Evolutionary conservation across 1,140 invertebrate species (phyloP).

Genomic region (Drosophila insularis): DNA sequence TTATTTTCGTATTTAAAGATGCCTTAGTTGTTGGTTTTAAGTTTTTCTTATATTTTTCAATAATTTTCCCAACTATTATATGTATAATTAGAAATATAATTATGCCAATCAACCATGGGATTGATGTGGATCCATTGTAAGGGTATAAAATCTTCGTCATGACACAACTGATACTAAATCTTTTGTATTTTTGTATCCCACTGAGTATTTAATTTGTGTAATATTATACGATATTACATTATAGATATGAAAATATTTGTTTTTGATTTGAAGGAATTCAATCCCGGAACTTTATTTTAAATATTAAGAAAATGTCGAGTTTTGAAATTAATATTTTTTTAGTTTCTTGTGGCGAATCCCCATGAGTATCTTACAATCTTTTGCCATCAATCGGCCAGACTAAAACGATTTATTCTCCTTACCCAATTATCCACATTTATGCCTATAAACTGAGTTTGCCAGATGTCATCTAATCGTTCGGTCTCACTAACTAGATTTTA

Average conservation of each 20-base stretch:
- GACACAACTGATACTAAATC: neutral
- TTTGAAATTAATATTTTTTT: neutral
- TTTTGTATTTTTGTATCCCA: neutral
- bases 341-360: neutral
- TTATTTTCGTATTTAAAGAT: no score
- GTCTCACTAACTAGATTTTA: conserved; percentile 43
- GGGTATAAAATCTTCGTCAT: neutral
- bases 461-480: conserved; percentile 42
- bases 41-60: no score
- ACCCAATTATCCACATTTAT: conserved; percentile 40
- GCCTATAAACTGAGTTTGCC: conserved; percentile 23
- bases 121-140: neutral
- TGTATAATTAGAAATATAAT: no score
- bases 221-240: neutral
- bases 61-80: no score
- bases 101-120: no score
- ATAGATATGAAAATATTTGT: neutral
- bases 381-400: conserved; percentile 1
- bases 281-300: neutral
- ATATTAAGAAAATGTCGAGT: neutral
- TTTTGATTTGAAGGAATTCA: neutral
- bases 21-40: no score
- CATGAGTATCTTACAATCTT: neutral
- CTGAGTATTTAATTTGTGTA: conserved; percentile 1
- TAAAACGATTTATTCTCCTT: conserved; percentile 20